Base-by-base conservation (phyloP, 2,113 vertebrate species). In the Piprites chloris region DNA sequence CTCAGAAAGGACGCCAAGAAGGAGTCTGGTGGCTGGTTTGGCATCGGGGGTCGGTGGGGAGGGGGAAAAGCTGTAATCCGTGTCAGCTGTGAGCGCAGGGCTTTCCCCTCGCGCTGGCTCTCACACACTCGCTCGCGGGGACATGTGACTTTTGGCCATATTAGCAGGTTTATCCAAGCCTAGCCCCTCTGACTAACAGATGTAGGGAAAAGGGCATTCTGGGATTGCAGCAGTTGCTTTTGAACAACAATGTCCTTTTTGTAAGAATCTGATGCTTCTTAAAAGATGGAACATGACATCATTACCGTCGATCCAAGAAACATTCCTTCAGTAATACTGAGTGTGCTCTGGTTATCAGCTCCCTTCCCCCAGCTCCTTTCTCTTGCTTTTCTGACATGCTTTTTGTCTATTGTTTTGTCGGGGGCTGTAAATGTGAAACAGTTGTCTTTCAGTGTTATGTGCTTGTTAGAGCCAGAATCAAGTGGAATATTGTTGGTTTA, bases 251-350 rank as follows among this genome's bases (percentile, higher is more conserved):
- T 97, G 97, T 97, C 95, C 96, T 98, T 98, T 98, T 97, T 98
- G 97, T 98, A 93, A 97, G 97, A 97, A 95, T 97, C 94, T 74
- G 96, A 97, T 96, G 95, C 94, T 97, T 98, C 97, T 98, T 97
- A 97, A 97, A 97, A 97, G 97, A 97, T 97, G 95, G 96, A 97
- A 97, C 94, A 97, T 98, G 97, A 98, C 95, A 97, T 98, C 97
- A 98, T 97, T 86, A 94, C 94, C 1, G 78, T 95, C 97, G 95
- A 90, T 95, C 96, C 90, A 94, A 97, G 96, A 96, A 97, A 55
- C 97, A 97, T 98, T 98, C 95, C 97, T 97, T 94, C 95, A 97
- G 37, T 96, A 96, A 95, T 84, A 97, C 91, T 94, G 95, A 96
- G 93, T 97, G 93, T 96, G 86, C 88, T 97, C 89, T 97, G 96